Base-by-base conservation (phyloP, 2,888 invertebrate genomes). In the Drosophila recens region DNA sequence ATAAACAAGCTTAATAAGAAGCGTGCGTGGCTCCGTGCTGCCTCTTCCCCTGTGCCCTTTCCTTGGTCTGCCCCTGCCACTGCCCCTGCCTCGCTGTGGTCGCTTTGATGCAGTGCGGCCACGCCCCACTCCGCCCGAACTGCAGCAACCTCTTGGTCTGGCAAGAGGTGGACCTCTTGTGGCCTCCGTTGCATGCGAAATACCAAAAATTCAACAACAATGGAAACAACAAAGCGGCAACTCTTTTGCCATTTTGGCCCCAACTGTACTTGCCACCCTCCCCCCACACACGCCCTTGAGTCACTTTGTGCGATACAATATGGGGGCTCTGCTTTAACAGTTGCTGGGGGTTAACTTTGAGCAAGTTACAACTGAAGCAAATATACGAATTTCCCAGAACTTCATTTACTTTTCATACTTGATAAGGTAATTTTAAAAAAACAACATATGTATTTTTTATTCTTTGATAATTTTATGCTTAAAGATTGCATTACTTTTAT, bases 1-100 rank as follows among this genome's bases (percentile, higher is more conserved):
- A 79, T 75, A 80, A 84, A 88, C 87, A 86, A 83, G 80, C 80
- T 75, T 76, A 79, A 82, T 76, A 83, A 82, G 84, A 67, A 73
- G 67, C 74, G 57, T 67, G 66, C 71, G 59, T 64, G 64, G 64
- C 77, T 57, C 52, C 40, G 45, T 45, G 33, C 34, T 48, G 53
- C 51, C 34, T 40, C 40, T 51, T 15, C 17, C 38, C 17, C 27
- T 43, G 11, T 10, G 15, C 49, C 42, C 4, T 38, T 15, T 15
- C 27, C 10, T 30, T 1, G 5, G 4, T 0, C 30, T 13, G 30
- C 36, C 33, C 1, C 17, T 17, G 17, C 17, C 17, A 17, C 17
- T 17, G 17, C 17, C 17, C 1, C 40, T 27, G 54, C 63, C 45
- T 43, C 38, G 20, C 48, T 76, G 63, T 57, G 76, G 65, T 70